Conservation (phyloP, 1,140 invertebrate genomes). For the Drosophila neocordata region DNA sequence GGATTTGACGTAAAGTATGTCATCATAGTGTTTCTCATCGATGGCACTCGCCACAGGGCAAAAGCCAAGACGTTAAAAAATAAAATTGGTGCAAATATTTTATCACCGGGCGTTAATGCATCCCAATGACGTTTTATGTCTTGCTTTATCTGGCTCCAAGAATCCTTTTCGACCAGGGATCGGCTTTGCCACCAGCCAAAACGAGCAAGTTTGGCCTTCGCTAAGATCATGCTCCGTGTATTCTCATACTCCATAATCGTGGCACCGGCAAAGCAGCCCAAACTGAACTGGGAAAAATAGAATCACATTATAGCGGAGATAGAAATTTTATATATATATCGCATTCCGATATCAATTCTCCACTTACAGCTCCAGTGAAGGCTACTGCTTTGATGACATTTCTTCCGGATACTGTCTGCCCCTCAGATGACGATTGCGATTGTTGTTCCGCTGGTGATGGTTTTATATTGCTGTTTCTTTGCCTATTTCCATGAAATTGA, state of each 20-base stretch:
- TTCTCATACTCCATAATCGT: slow-evolving; percentile 95
- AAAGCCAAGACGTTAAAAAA: slow-evolving; percentile 92
- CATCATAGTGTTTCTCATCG: slow-evolving; percentile 89
- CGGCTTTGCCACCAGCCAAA: slow-evolving; percentile 81
- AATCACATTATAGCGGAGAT: not conserved
- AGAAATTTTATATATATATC: not conserved
- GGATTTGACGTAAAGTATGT: slow-evolving; percentile 94
- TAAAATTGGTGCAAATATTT: slow-evolving; percentile 91
- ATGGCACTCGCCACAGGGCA: slow-evolving; percentile 90
- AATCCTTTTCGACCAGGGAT: slow-evolving; percentile 41
- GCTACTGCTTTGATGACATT: slow-evolving; percentile 87
- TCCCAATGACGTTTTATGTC: slow-evolving; percentile 88
- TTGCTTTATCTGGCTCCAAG: slow-evolving; percentile 59
- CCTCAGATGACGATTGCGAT: slow-evolving; percentile 28
- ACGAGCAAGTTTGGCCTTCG: slow-evolving; percentile 84
- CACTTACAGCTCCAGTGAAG: slow-evolving; percentile 87
- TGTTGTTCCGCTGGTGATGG: slow-evolving; percentile 30
- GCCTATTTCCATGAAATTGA: slow-evolving; percentile 45
- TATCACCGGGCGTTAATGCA: slow-evolving; percentile 88
- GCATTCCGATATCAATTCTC: not conserved
- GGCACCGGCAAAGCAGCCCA: slow-evolving; percentile 88
- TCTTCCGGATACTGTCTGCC: slow-evolving; percentile 80
- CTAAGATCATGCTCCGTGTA: slow-evolving; percentile 86
- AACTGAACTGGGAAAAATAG: slow-evolving; percentile 84
- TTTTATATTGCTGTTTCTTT: slow-evolving; percentile 53